A percentile compares a stretch with the other conserved stretches of the same genome.
These are phyloP conservation scores for Chelonus insularis DNA, from an alignment of 1,140 invertebrate genomes.

Conservation along the genomic window DNA sequence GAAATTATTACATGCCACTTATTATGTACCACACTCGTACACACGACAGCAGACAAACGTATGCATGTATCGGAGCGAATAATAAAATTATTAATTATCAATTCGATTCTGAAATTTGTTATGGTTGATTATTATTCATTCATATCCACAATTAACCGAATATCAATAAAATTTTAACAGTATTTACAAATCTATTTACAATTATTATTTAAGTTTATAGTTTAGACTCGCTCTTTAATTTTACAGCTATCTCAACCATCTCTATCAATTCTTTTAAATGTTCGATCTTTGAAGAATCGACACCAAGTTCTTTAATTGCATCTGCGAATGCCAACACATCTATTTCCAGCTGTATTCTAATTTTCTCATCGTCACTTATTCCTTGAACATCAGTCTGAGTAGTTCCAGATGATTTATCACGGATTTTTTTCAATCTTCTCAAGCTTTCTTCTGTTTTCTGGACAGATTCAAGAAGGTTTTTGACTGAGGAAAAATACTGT, in stretches of 20 bases:
- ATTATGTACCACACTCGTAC: conserved; percentile 30
- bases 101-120: neutral
- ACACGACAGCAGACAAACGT: conserved; percentile 24
- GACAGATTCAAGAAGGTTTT: conserved; percentile 87
- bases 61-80: conserved; percentile 21
- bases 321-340: conserved; percentile 73
- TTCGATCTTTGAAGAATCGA: conserved; percentile 24
- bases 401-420: conserved; percentile 66
- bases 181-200: conserved; percentile 5
- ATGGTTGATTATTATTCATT: neutral
- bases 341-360: conserved; percentile 83
- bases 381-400: conserved; percentile 57
- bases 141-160: neutral
- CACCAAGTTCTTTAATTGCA: conserved; percentile 40
- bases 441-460: conserved; percentile 94
- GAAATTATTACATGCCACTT: conserved; percentile 16
- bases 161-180: conserved; percentile 5
- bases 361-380: conserved; percentile 89
- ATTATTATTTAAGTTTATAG: conserved; percentile 5
- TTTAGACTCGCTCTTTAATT: conserved; percentile 28
- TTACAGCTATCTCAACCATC: conserved; percentile 49
- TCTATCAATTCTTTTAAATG: conserved; percentile 46
- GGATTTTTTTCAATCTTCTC: conserved; percentile 82
- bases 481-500: conserved; percentile 78
- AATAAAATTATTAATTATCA: conserved; percentile 21